Evolutionary conservation across 35 echinoderm and acorn worm species (phyloP), one percentile per base, ranked within the genome.

Genomic region (Lytechinus pictus): DNA sequence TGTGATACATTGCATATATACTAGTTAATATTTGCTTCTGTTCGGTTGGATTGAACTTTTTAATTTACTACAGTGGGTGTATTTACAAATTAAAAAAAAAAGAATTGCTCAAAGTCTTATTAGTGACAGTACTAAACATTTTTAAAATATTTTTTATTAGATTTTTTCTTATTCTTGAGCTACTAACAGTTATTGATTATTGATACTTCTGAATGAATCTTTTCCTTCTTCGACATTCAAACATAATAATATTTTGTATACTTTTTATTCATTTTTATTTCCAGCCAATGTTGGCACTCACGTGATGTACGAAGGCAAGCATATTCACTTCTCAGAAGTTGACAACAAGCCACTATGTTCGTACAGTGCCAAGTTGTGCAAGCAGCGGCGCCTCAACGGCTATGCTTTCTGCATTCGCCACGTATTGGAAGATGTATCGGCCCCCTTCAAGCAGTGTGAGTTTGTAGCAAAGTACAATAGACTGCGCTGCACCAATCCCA

Each of bases 281-380:
- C 54, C 57, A 98, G 97, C 95, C 94, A 96, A 97, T 97, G 97
- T 96, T 97, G 95, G 94, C 94, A 94, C 94, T 66, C 72, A 94
- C 96, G 97, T 97, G 95, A 99, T 99, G 98, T 99, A 99, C 94
- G 98, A 99, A 97, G 98, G 98, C 94, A 99, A 98, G 97, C 96
- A 99, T 91, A 99, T 99, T 94, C 98, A 99, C 98, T 96, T 96
- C 95, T 99, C 98, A 57, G 98, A 99, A 87, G 94, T 95, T 58
- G 98, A 99, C 94, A 95, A 97, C 57, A 99, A 99, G 89, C 97
- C 97, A 91, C 97, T 99, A 86, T 99, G 98, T 95, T 99, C 98
- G 57, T 99, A 95, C 96, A 99, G 97, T 96, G 95, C 94, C 94
- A 98, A 99, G 95, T 94, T 98, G 94, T 99, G 97, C 95, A 99